phyloP scores from a whole-genome alignment of 2,113 vertebrate species.

The Rhinolophus sinicus region DNA sequence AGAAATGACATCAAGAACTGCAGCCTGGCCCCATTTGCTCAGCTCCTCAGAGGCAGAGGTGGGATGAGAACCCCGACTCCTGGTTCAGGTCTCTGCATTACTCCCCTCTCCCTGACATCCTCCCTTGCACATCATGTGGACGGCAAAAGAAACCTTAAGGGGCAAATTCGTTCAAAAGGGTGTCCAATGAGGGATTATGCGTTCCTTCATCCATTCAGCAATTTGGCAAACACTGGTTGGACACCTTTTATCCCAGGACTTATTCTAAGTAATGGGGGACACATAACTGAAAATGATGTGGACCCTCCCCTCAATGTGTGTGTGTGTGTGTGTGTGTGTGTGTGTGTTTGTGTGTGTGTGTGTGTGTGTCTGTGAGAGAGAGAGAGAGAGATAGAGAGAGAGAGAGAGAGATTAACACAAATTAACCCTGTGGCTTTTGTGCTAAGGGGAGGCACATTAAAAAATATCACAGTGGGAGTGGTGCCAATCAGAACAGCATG shows the following conservation, averaged over 20 bases:
- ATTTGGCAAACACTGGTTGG: background rate
- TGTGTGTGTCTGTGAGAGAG: background rate
- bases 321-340: no score
- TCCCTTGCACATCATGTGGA: background rate
- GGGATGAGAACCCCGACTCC: background rate
- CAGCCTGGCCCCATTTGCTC: background rate
- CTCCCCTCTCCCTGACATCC: background rate
- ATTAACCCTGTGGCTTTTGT: background rate
- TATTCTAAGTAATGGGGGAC: background rate
- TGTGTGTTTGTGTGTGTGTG: background rate
- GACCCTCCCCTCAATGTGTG: background rate
- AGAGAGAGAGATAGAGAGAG: no score
- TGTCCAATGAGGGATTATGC: background rate
- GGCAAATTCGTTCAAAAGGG: background rate
- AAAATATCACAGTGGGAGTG: background rate
- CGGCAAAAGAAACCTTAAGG: background rate
- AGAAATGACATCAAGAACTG: background rate
- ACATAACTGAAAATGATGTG: background rate
- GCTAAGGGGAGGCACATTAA: background rate
- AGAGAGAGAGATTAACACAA: background rate
- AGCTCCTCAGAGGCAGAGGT: background rate
- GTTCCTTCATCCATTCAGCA: background rate
- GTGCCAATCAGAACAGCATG: background rate
- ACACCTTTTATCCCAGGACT: background rate
- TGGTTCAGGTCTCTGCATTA: background rate